Base-by-base conservation (phyloP, 1,140 invertebrate species). In the Hyposmocoma kahamanoa region DNA sequence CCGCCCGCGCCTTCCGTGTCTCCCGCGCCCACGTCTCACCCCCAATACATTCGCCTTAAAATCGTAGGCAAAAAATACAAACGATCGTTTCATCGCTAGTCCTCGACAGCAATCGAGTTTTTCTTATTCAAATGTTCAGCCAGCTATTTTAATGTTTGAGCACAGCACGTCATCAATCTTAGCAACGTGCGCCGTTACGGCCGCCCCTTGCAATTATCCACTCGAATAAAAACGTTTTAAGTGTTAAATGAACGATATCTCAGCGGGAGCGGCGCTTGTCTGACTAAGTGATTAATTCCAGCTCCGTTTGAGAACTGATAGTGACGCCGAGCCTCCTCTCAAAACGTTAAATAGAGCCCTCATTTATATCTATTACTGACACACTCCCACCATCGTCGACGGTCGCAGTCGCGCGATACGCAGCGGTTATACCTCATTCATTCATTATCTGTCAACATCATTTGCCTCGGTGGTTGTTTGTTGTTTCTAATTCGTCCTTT, bases 221-320 rank as follows among this genome's bases (percentile, higher is more conserved):
- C 65, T 71, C 65, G 74, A 77, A 83, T 80, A 83, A 83, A 80
- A 83, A 80, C 76, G 67, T 75, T 82, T 80, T 80, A 77, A 80
- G 72, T 80, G 76, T 82, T 82, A 82, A 82, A 82, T 82, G 80
- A 82, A 80, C 76, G 78, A 80, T 82, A 80, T 80, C 78, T 80
- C 71, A 68, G 62, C 54, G 59, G 59, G 68, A 68, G 67, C 63
- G 62, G 61, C 67, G 62, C 73, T 70, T 73, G 67, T 79, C 71
- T 56, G 55, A 72, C 65, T 70, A 70, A 79, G 72, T 73, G 72
- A 75, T 80, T 73, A 77, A 79, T 71, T 64, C 57, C 52, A 57
- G 50, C 52, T 48, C 57, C 50, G 46, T n/a, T n/a, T n/a, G n/a
- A n/a, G 47, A 56, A 54, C 48, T 45, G 58, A 61, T 67, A 67